Evolutionary conservation across 2,797 vertebrate genomes (phyloP).

Genomic region (Hippoglossus hippoglossus): DNA sequence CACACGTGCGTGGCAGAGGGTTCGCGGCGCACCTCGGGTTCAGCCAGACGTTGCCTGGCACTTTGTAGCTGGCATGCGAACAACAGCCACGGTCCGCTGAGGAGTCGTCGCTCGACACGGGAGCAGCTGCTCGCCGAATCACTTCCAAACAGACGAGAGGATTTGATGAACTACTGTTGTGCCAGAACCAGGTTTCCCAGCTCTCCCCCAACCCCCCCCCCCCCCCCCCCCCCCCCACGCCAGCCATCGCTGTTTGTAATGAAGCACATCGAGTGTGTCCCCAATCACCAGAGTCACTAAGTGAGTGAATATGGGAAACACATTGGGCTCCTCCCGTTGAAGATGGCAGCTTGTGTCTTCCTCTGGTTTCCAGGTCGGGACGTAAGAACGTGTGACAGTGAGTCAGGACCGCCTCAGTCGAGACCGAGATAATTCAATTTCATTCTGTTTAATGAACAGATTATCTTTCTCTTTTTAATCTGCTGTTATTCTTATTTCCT

Average conservation of each 20-base stretch:
- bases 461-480: too few relatives aligned
- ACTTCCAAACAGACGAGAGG: conserved; percentile 66
- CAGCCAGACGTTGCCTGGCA: conserved; percentile 79
- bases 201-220: conserved; percentile 9
- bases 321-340: conserved; percentile 82
- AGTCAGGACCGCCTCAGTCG: conserved; percentile 2
- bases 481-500: too few relatives aligned
- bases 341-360: conserved; percentile 74
- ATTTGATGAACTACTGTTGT: conserved; percentile 63
- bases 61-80: conserved; percentile 61
- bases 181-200: conserved; percentile 69
- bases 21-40: conserved; percentile 67
- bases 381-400: conserved; percentile 42
- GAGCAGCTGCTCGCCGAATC: conserved; percentile 72
- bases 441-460: too few relatives aligned
- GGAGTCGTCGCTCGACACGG: conserved; percentile 55
- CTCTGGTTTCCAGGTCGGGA: conserved; percentile 71
- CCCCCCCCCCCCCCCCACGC: conserved; percentile 14
- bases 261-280: conserved; percentile 80
- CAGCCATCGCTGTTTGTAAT: conserved; percentile 72
- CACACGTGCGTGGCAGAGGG: conserved; percentile 71
- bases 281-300: conserved; percentile 85
- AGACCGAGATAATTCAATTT: too few relatives aligned
- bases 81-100: conserved; percentile 61
- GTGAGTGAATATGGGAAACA: conserved; percentile 85